These are phyloP conservation scores for Drosophila kambysellisi DNA, from an alignment of 2,888 invertebrate genomes.

Conservation along the genomic window DNA sequence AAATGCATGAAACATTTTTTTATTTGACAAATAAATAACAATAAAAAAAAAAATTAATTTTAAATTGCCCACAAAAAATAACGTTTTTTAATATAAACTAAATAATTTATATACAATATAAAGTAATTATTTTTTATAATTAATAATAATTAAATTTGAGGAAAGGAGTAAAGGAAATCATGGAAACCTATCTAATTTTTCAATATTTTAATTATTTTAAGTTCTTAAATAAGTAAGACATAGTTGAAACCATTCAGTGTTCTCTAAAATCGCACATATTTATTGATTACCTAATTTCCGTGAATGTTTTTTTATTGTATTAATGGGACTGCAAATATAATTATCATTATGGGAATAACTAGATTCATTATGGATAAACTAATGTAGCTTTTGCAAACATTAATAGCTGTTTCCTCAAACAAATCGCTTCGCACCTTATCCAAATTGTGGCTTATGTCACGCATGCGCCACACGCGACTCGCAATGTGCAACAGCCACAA, in stretches of 20 bases:
- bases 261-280: neutral
- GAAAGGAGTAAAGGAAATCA: neutral
- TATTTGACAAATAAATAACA: neutral
- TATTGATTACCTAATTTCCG: neutral
- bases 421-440: slow-evolving; percentile 37
- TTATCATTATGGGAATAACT: neutral
- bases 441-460: slow-evolving; percentile 58
- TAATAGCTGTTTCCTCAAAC: slow-evolving; percentile 22
- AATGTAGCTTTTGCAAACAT: neutral
- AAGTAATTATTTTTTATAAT: neutral
- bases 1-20: neutral
- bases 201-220: neutral
- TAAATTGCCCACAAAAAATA: neutral
- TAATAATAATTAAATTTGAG: neutral
- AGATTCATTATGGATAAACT: too few relatives aligned
- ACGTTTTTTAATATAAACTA: neutral
- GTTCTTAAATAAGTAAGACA: neutral
- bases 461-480: slow-evolving; percentile 32
- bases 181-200: neutral
- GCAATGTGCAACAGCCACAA: slow-evolving; percentile 18
- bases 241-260: neutral
- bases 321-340: neutral
- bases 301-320: neutral
- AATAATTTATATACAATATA: neutral
- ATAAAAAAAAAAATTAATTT: neutral